Conservation (phyloP, 2,888 invertebrate genomes). For the Tenthredo livida region DNA sequence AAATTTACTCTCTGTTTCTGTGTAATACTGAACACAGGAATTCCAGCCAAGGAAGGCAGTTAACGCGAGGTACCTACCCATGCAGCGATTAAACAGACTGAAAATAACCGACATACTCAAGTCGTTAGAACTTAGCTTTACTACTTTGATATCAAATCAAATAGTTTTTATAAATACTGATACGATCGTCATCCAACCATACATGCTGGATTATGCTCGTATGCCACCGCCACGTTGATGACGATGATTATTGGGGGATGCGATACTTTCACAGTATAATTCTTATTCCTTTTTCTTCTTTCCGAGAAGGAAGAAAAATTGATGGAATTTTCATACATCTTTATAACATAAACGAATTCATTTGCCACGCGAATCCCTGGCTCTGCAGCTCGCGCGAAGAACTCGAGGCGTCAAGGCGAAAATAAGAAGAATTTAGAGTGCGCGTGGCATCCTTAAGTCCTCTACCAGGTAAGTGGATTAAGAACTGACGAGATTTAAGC, state of each 20-base stretch:
- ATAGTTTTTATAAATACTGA: neutral
- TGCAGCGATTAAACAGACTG: neutral
- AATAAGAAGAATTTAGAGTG: conserved; percentile 31
- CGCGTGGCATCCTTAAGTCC: conserved; percentile 29
- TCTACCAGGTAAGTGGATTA: conserved; percentile 40
- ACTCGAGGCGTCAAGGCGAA: conserved; percentile 7
- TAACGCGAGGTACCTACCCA: neutral
- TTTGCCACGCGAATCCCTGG: neutral
- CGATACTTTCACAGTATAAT: neutral
- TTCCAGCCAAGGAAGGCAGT: conserved; percentile 16
- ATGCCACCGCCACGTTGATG: conserved; percentile 13
- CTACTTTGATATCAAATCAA: conserved; percentile 43
- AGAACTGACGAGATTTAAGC: conserved; percentile 34
- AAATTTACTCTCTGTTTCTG: neutral
- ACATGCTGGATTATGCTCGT: neutral
- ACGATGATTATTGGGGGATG: neutral
- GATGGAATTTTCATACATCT: neutral
- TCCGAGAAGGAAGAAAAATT: neutral
- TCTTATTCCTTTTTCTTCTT: neutral
- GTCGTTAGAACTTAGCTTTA: conserved; percentile 36
- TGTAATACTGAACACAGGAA: conserved; percentile 11
- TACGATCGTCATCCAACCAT: conserved; percentile 21
- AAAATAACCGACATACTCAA: neutral
- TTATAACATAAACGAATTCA: neutral
- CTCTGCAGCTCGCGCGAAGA: neutral